A percentile compares a stretch with the other conserved stretches of the same genome.
Evolutionary conservation across 2,888 invertebrate species (phyloP).

Genomic region (Drosophila gaucha): DNA sequence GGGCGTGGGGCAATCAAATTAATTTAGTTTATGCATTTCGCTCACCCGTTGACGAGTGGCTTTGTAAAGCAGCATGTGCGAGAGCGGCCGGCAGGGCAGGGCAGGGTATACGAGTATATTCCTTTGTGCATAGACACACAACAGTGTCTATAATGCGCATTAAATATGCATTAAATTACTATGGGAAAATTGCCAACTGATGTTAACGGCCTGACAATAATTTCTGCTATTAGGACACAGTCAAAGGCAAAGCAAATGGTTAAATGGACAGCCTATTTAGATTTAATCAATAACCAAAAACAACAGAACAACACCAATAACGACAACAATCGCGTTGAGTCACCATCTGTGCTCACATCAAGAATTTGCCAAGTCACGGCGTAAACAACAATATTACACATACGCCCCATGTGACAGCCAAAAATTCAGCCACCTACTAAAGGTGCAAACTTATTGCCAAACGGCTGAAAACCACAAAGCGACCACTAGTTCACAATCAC

Average conservation of each 20-base stretch:
- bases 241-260: constrained; percentile 17
- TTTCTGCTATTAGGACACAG: constrained; percentile 40
- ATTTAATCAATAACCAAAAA: constrained; percentile 53
- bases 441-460: constrained; percentile 41
- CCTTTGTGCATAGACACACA: constrained; percentile 12
- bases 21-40: constrained; percentile 61
- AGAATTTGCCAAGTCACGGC: constrained; percentile 55
- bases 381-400: constrained; percentile 40
- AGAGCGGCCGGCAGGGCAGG: not conserved
- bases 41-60: constrained; percentile 10
- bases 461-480: constrained; percentile 38
- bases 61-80: too few species aligned
- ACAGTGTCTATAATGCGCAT: constrained; percentile 43
- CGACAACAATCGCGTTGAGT: constrained; percentile 31
- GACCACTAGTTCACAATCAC: constrained; percentile 19
- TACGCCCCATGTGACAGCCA: constrained; percentile 45
- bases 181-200: constrained; percentile 61
- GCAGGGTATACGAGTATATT: not conserved
- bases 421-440: constrained; percentile 29
- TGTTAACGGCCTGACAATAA: constrained; percentile 47
- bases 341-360: constrained; percentile 19
- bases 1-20: constrained; percentile 57
- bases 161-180: constrained; percentile 70
- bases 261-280: constrained; percentile 24
- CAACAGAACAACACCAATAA: not conserved